phyloP scores from a whole-genome alignment of 2,888 invertebrate genomes.

The Gastrophysa polygoni region DNA sequence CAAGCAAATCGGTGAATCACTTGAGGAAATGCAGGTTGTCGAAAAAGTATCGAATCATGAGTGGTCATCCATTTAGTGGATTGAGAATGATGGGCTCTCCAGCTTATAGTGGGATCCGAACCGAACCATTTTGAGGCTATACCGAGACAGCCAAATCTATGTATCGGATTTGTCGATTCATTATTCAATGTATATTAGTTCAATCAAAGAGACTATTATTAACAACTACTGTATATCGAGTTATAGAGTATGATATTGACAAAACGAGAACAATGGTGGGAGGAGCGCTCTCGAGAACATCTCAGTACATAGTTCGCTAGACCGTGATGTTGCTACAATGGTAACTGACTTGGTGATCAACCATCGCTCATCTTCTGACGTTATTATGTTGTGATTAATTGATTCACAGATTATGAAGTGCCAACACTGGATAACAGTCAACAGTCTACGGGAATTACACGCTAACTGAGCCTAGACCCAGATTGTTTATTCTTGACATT shows the following conservation, averaged over 20 bases:
- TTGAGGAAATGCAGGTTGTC: too few species aligned
- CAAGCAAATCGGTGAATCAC: too few species aligned
- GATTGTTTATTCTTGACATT: conserved; percentile 36
- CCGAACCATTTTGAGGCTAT: too few species aligned
- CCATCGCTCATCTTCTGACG: conserved; percentile 49
- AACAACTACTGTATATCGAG: background rate
- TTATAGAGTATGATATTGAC: background rate
- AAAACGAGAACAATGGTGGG: background rate
- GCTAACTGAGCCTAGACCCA: conserved; percentile 35
- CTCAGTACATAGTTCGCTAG: conserved; percentile 36
- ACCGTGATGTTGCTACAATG: conserved; percentile 45
- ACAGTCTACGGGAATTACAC: conserved; percentile 42
- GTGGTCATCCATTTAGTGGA: too few species aligned
- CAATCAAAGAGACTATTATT: too few species aligned
- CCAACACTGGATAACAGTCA: conserved; percentile 30
- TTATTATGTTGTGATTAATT: conserved; percentile 49
- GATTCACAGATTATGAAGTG: conserved; percentile 42
- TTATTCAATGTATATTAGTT: too few species aligned
- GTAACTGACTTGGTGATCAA: conserved; percentile 46
- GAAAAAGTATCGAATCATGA: too few species aligned
- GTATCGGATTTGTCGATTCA: too few species aligned
- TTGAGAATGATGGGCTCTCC: too few species aligned
- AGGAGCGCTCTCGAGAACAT: background rate
- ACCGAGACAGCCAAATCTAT: too few species aligned
- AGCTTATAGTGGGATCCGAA: too few species aligned